Evolutionary conservation across 2,797 vertebrate species (phyloP).

Genomic region (Helicolenus hilgendorfi): DNA sequence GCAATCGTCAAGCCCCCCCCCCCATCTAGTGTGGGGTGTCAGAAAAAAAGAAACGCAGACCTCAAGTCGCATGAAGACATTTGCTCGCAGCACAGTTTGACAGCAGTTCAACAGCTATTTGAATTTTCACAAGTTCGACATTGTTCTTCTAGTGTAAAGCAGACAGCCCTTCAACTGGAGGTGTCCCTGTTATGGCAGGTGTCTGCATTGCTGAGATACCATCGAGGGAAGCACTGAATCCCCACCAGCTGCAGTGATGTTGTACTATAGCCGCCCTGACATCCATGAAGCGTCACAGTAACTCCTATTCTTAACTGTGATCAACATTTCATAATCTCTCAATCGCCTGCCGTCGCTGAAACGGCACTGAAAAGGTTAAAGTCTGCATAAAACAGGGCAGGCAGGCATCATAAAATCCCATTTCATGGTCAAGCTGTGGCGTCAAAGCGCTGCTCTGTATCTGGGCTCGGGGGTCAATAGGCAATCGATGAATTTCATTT

Average conservation of each 20-base stretch:
- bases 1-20: background rate
- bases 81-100: constrained; percentile 26
- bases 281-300: background rate
- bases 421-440: constrained; percentile 57
- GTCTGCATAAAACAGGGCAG: constrained; percentile 11
- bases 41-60: background rate
- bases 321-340: background rate
- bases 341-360: background rate
- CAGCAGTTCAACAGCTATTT: constrained; percentile 48
- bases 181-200: constrained; percentile 34
- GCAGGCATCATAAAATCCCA: constrained; percentile 59
- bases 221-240: constrained; percentile 21
- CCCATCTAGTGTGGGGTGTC: background rate
- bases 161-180: constrained; percentile 21
- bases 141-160: constrained; percentile 16
- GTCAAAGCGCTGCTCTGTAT: constrained; percentile 42
- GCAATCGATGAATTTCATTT: constrained; percentile 79
- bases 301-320: background rate
- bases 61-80: constrained; percentile 22
- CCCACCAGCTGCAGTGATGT: background rate
- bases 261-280: background rate
- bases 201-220: constrained; percentile 39
- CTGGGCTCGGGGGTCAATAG: constrained; percentile 57
- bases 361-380: constrained; percentile 23
- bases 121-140: constrained; percentile 33